These are phyloP conservation scores for Bergia sp. DNA, from an alignment of 92 coral and sea anemone species.

Conservation along the genomic window DNA sequence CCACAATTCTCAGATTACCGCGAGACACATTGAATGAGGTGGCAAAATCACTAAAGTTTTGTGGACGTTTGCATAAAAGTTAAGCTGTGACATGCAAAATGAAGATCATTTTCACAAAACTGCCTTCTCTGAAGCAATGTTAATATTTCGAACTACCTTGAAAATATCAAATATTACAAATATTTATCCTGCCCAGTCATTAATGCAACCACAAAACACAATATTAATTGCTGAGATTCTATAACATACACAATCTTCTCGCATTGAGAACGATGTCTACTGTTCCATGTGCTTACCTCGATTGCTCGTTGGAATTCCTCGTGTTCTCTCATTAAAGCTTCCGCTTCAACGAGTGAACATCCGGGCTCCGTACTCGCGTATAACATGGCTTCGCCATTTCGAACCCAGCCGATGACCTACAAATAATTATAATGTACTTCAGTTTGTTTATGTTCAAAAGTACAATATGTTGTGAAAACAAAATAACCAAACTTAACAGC, in stretches of 20 bases:
- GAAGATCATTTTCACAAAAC: too few species aligned
- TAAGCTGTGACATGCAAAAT: too few species aligned
- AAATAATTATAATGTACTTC: background rate
- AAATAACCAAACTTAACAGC: too few species aligned
- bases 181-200: too few species aligned
- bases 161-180: too few species aligned
- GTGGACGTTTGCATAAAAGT: too few species aligned
- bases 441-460: background rate
- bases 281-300: constrained; percentile 66
- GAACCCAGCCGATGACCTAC: constrained; percentile 97
- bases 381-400: constrained; percentile 99
- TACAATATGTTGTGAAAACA: too few species aligned
- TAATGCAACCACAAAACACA: background rate
- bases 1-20: too few species aligned
- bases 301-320: constrained; percentile 97
- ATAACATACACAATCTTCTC: background rate
- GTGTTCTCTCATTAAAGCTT: constrained; percentile 87
- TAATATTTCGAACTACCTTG: too few species aligned
- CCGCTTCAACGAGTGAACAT: constrained; percentile 94
- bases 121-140: too few species aligned
- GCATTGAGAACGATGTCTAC: background rate
- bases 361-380: constrained; percentile 93
- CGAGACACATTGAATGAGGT: too few species aligned
- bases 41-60: too few species aligned
- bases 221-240: background rate